phyloP scores from a whole-genome alignment of 2,888 invertebrate species.

The Aethes cnicana region DNA sequence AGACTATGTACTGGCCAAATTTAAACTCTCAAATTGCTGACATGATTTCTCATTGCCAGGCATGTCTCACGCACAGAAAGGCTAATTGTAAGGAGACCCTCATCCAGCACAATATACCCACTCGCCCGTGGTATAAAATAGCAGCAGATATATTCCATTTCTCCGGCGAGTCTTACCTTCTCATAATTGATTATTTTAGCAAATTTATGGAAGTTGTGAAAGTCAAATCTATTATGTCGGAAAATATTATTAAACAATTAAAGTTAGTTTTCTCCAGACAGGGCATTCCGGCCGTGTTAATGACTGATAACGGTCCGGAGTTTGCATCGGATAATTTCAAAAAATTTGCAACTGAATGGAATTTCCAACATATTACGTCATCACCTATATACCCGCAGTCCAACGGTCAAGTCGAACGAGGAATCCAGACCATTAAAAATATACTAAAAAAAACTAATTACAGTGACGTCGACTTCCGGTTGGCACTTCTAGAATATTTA shows the following conservation, averaged over 20 bases:
- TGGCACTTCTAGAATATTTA: background rate
- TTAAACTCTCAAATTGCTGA: slow-evolving; percentile 9
- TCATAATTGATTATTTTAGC: slow-evolving; percentile 6
- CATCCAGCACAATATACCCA: slow-evolving; percentile 13
- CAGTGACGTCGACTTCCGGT: background rate
- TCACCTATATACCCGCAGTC: slow-evolving; percentile 28
- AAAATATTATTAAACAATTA: background rate
- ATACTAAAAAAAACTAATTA: slow-evolving; percentile 15
- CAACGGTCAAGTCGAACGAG: slow-evolving; percentile 29
- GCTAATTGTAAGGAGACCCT: slow-evolving; percentile 12
- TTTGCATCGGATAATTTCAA: slow-evolving; percentile 20
- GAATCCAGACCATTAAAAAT: slow-evolving; percentile 30
- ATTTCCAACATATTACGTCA: slow-evolving; percentile 20
- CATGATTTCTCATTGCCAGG: background rate
- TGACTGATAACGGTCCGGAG: slow-evolving; percentile 28
- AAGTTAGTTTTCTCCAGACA: slow-evolving; percentile 26
- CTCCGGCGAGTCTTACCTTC: slow-evolving; percentile 2
- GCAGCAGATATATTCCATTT: slow-evolving; percentile 25
- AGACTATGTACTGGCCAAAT: slow-evolving; percentile 24
- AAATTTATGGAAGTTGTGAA: background rate
- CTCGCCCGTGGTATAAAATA: slow-evolving; percentile 14
- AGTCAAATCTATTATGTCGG: background rate
- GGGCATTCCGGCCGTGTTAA: slow-evolving; percentile 22
- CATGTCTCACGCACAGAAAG: slow-evolving; percentile 2
- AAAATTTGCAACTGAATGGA: slow-evolving; percentile 22